These are phyloP conservation scores for Bos taurus DNA, from an alignment of 2,113 vertebrate species.

Conservation along the genomic window DNA sequence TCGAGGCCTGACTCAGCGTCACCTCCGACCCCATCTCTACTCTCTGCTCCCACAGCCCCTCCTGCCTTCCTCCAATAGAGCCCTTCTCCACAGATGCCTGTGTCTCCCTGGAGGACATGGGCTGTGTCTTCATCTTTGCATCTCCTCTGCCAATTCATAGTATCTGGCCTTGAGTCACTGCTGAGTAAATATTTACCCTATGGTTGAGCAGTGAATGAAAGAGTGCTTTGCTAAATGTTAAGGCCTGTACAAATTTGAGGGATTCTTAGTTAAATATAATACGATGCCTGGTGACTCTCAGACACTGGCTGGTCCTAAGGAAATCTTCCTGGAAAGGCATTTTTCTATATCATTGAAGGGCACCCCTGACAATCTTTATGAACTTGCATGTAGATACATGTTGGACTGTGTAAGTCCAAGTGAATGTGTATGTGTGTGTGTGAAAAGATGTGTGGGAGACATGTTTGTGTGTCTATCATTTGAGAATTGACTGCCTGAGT, in stretches of 20 bases:
- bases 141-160: background rate
- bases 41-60: background rate
- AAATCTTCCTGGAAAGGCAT: background rate
- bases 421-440: no score
- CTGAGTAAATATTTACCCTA: constrained; percentile 5
- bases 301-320: background rate
- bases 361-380: background rate
- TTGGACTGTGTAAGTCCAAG: background rate
- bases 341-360: background rate
- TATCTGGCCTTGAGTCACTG: background rate
- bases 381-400: background rate
- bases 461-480: background rate
- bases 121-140: background rate
- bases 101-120: background rate
- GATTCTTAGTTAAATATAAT: background rate
- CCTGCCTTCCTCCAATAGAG: background rate
- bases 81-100: background rate
- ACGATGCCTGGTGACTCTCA: background rate
- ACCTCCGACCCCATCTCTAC: background rate
- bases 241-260: background rate
- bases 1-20: background rate
- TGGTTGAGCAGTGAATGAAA: background rate
- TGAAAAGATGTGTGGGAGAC: no score
- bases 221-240: background rate
- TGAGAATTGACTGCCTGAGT: background rate